phyloP scores from a whole-genome alignment of 37 sponge, comb jelly and placozoan species.

The Eunapius fragilis region DNA sequence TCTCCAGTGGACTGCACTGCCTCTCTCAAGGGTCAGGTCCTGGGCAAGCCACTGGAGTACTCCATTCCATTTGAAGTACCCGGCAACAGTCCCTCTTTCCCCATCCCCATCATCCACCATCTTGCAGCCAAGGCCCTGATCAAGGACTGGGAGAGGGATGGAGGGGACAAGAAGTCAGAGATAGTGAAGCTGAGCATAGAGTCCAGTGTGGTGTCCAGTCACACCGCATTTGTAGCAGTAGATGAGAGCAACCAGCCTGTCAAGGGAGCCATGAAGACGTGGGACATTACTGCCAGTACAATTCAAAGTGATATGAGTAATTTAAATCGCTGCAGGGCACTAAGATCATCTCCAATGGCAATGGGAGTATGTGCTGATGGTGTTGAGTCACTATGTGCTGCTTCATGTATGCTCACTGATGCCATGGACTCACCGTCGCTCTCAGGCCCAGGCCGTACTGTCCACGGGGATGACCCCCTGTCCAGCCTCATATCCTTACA shows the following conservation, averaged over 20 bases:
- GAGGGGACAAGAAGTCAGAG: conserved; percentile 5
- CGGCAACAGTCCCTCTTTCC: neutral
- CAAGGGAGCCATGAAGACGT: conserved; percentile 37
- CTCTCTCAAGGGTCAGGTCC: conserved; percentile 20
- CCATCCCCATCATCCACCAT: conserved; percentile 38
- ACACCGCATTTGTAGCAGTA: conserved; percentile 64
- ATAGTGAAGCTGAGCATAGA: conserved; percentile 42
- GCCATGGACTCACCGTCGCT: too few species aligned
- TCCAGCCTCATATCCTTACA: conserved; percentile 26
- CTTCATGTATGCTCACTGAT: too few species aligned
- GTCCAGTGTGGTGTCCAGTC: conserved; percentile 20
- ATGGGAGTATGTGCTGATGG: too few species aligned
- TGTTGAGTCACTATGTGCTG: too few species aligned
- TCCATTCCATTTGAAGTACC: conserved; percentile 9
- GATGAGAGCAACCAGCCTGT: conserved; percentile 46
- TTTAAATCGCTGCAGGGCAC: too few species aligned
- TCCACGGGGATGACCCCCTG: too few species aligned
- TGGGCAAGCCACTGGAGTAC: conserved; percentile 27
- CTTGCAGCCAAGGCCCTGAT: conserved; percentile 43
- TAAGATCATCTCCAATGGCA: too few species aligned
- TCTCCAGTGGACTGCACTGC: conserved; percentile 7
- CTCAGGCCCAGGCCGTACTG: neutral
- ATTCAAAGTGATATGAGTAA: too few species aligned
- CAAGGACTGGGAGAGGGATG: conserved; percentile 13
- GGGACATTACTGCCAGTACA: neutral